Evolutionary conservation across 2,113 vertebrate genomes (phyloP), one percentile per base, ranked within the genome.

Genomic region (Percina caprodes): DNA sequence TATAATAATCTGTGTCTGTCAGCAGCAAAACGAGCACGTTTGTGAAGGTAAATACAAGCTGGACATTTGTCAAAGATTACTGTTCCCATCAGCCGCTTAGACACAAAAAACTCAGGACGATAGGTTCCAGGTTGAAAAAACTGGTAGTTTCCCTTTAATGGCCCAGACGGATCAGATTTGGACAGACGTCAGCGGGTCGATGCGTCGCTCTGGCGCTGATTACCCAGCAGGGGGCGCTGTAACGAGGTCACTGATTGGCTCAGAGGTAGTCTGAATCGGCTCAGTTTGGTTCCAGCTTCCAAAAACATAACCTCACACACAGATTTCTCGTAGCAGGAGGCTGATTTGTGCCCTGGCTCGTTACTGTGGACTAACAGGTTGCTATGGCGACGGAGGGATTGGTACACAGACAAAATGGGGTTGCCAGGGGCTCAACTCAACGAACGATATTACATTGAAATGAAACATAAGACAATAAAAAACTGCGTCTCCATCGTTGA

Each of bases 321-420:
- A 23, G n/a, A 18, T 42, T 10, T 24, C 11, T n/a, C 58, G 4
- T 56, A 26, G 69, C 86, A 75, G 91, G 91, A 78, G 89, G 89
- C 48, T 90, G 91, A 91, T 91, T 90, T 83, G 39, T n/a, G 55
- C 10, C 75, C 68, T 48, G 62, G 56, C 56, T 74, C 69, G 73
- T 82, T 49, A 46, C 83, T 8, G 48, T 30, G 84, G 72, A 73
- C 68, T 35, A 21, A n/a, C 59, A 3, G 58, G 83, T 91, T 89
- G 82, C 80, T 33, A 66, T 81, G 87, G 30, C 26, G 48, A 86
- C 24, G 72, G 21, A 67, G 73, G 82, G 84, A 92, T 84, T 86
- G 84, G 77, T 67, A 26, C 39, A 52, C 61, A 70, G 46, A 4
- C 39, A 10, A 10, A 39, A 10, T 39, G 39, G 39, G 39, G 8